Evolutionary conservation across 2,113 vertebrate species (phyloP), one percentile per base, ranked within the genome.

Genomic region (Octodon degus): DNA sequence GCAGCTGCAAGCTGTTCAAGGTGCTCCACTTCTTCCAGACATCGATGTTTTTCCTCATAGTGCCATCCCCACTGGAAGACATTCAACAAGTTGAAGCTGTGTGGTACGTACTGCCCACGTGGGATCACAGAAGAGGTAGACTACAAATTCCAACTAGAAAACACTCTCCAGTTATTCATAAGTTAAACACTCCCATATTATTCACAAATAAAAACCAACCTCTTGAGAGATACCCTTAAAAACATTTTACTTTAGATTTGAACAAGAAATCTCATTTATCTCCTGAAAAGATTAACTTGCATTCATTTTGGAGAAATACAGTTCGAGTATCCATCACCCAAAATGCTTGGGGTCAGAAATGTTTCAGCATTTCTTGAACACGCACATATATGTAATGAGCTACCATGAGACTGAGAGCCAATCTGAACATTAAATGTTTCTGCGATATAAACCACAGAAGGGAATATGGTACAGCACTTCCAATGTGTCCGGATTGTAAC

Each of bases 11-110:
- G 97, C 99, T 99, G 98, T 99, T 99, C 72, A 99, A 98, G 5
- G 99, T 99, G 4, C 99, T 99, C 99, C 99, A 99, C 82, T 99
- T 99, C 97, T 99, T 99, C 99, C 99, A 99, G 5, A 99, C 99
- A 3, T 99, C 99, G 5, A 99, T 99, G 98, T 99, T 99, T 93
- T 99, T 99, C 95, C 99, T 99, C 99, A 99, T 99, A 4, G 99
- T 99, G 95, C 99, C 99, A 89, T 99, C 99, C 32, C 99, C 99
- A 22, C 99, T 99, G 97, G 24, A 98, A 97, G 5, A 27, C 0
- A 90, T 5, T 27, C 25, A 67, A n/a, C 22, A 79, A 80, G 9
- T 88, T 83, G 79, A 65, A 81, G 13, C 3, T 6, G 10, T 3
- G 34, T 0, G 58, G 14, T 9, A 25, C 0, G 12, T 68, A 25